Evolutionary conservation across 2,888 invertebrate genomes (phyloP), one percentile per base, ranked within the genome.

Genomic region (Orchesellides sinensis): DNA sequence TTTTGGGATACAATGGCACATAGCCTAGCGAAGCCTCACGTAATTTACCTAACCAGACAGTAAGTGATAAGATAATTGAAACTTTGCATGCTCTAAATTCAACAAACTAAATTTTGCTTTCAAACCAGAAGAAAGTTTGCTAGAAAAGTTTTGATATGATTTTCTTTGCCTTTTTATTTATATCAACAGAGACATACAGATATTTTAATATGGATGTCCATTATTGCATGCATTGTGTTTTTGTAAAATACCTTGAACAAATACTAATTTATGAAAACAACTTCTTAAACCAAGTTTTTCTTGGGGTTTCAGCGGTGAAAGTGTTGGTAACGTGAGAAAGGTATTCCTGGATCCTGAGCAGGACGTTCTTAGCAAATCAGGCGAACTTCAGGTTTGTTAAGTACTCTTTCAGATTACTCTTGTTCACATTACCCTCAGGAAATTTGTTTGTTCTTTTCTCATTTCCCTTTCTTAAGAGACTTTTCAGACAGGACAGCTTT

Each of bases 291-390:
- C 29, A 25, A 5, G 19, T 59, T 61, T 17, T 6, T 25, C n/a
- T 68, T 32, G 19, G 3, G 32, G 6, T 83, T 79, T 35, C 59
- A 83, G 83, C 27, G 83, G 83, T 56, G 83, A 83, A 74, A 83
- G 83, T 47, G 45, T 74, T 49, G 83, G 83, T 54, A 79, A 83
- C 47, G 79, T 79, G 29, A 59, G 63, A n/a, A 70, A 68, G 27
- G 25, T 61, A 2, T 83, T 83, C 45, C 23, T 83, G 14, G 74
- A 79, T 17, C 74, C 74, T 19, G 79, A 74, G 19, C 52, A 83
- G 21, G 83, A 83, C 56, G 59, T 72, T n/a, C 52, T 83, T n/a
- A 79, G 79, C 21, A 72, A 83, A 35, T 74, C 66, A 10, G 83
- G 83, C 25, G 79, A 79, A 45, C 63, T 79, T 5, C 83, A 83